Evolutionary conservation across 2,888 invertebrate genomes (phyloP), one percentile per base, ranked within the genome.

Genomic region (Lasioglossum malachurum): DNA sequence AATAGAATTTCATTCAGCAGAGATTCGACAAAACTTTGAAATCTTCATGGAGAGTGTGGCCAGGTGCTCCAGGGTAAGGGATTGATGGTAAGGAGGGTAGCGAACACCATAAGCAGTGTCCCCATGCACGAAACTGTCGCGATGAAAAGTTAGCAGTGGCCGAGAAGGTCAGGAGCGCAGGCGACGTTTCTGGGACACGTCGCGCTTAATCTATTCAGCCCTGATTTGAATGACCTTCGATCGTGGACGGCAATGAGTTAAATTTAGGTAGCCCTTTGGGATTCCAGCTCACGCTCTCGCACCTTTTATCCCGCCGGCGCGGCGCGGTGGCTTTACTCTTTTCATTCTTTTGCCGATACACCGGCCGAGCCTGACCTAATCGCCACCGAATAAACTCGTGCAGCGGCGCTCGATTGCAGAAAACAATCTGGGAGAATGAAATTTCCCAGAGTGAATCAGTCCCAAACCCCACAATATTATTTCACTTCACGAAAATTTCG

Each of bases 171-270:
- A 77, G 80, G 53, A 80, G 23, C 67, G 67, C 67, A 80, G 57
- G 23, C 80, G 85, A 77, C 60, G 85, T 85, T 86, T 86, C 86
- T 86, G 74, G 85, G 85, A 74, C 86, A 75, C 86, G 80, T 4
- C 67, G 80, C 38, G 84, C 69, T 86, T 85, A 86, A 86, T 80
- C 86, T 86, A 81, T 86, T 78, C 75, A 80, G 81, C 81, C 71
- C 85, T 78, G 81, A 86, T 85, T 86, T 75, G 81, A 85, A 78
- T 85, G 86, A 75, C 85, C 86, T 86, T 86, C 86, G 86, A 86
- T 85, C 71, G 75, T 78, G 71, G 60, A 80, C 77, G 85, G 86
- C 86, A 78, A 81, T 80, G 86, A 78, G 86, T 80, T 86, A 86
- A 86, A 85, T 86, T 86, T 86, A 86, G 86, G 86, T 53, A 71